Evolutionary conservation across 2,797 vertebrate genomes (phyloP), one percentile per base, ranked within the genome.

Genomic region (Semaprochilodus insignis): DNA sequence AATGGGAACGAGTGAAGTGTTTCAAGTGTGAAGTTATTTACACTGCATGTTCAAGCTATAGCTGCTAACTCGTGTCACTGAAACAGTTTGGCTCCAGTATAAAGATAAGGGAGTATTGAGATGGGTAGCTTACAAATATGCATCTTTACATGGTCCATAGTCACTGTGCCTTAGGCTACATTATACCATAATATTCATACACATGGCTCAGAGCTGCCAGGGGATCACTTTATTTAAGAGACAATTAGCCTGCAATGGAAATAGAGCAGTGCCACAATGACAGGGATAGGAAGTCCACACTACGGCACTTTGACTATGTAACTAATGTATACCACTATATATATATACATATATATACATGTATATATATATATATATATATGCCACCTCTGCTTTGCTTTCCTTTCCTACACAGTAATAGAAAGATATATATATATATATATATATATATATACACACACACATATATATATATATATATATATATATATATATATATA

Each of bases 181-280:
- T 66, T 66, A 17, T 17, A 15, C 14, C 21, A 6, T 1, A 57
- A 57, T 57, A 59, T 54, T 55, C 59, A 23, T 65, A 72, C 69
- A 73, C 25, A 34, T 16, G n/a, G 21, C 15, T 36, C 31, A 52
- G 31, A 36, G 19, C 70, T 80, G 82, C 57, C 85, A 81, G 52
- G 60, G 72, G 63, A 80, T 54, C 23, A 62, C 81, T 83, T 88
- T 82, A 83, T 81, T 71, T 83, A 84, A 84, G 75, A 85, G 80
- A 87, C 75, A 84, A 83, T 88, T 81, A 87, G 25, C 67, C 65
- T 85, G 60, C 66, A 73, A 70, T 76, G 34, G 77, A 34, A 82
- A 79, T 51, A 73, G 54, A 77, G 77, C 70, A 74, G 67, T 31
- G 17, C 23, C 54, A 48, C 48, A 78, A 59, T 69, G 74, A 86